Conservation (phyloP, 2,113 vertebrate species). For the Chlamydotis undulata region DNA sequence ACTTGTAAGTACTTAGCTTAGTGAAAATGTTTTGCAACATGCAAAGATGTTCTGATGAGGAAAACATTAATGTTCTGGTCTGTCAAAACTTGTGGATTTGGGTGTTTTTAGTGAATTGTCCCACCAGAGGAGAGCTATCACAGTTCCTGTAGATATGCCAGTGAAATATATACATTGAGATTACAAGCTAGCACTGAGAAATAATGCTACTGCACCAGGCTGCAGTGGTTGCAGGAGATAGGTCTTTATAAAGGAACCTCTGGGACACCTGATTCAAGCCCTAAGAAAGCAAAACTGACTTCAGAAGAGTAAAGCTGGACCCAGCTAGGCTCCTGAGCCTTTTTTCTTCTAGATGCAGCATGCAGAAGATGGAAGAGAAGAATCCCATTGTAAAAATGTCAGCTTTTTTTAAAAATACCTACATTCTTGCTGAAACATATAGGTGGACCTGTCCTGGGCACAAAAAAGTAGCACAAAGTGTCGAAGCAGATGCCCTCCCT, state of each 20-base stretch:
- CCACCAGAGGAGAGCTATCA: not conserved
- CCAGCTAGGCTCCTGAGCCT: not conserved
- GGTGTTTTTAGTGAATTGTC: not conserved
- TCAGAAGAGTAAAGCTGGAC: not conserved
- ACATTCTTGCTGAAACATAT: fast-evolving
- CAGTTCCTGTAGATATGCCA: not conserved
- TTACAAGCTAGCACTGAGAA: not conserved
- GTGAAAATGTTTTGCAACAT: not conserved
- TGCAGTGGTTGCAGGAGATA: not conserved
- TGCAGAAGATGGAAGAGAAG: not conserved
- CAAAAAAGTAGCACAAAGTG: not conserved
- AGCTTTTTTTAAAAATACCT: not conserved
- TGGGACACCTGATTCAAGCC: not conserved
- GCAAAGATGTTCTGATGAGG: not conserved
- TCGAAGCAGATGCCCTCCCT: not conserved
- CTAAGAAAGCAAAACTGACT: not conserved
- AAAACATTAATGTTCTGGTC: not conserved
- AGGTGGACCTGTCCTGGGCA: not conserved
- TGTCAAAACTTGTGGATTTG: not conserved
- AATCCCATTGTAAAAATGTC: not conserved
- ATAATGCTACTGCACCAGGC: not conserved
- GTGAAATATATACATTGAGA: not conserved
- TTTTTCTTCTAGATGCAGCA: not conserved
- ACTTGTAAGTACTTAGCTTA: not conserved
- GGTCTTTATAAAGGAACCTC: not conserved